Evolutionary conservation across 1,140 invertebrate species (phyloP).

Genomic region (Philotrypesis tridentata): DNA sequence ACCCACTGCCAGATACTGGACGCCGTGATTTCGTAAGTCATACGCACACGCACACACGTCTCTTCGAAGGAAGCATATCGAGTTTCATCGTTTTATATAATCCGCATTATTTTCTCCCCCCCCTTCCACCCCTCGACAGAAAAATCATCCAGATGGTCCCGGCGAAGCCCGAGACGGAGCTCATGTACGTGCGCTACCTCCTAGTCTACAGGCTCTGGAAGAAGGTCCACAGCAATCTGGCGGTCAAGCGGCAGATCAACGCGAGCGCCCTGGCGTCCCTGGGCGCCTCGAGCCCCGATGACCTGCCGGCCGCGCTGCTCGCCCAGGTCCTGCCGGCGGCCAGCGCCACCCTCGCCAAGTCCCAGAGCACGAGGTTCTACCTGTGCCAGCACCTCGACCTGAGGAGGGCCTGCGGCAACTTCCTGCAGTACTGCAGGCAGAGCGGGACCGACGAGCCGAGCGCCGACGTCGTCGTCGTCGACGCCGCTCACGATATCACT

Average conservation of each 20-base stretch:
- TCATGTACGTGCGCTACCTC: constrained; percentile 68
- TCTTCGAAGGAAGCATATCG: background rate
- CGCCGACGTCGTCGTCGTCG: no score
- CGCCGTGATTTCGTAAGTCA: constrained; percentile 68
- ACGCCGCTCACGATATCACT: constrained; percentile 14
- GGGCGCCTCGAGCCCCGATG: constrained; percentile 54
- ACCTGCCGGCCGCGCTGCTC: constrained; percentile 24
- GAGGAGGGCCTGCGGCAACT: constrained; percentile 63
- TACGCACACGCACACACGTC: no score
- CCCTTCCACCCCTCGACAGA: constrained; percentile 60
- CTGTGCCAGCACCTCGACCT: constrained; percentile 67
- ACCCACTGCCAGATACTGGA: constrained; percentile 66
- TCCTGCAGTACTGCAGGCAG: constrained; percentile 62
- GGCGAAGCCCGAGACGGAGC: constrained; percentile 59
- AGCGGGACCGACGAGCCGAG: constrained; percentile 21
- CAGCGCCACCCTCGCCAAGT: background rate
- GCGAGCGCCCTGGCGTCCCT: constrained; percentile 61
- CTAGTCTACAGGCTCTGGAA: constrained; percentile 69
- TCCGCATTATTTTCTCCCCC: no score
- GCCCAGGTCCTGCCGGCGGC: constrained; percentile 48
- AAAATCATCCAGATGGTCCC: constrained; percentile 65
- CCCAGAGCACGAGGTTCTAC: constrained; percentile 59
- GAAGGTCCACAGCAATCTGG: constrained; percentile 62
- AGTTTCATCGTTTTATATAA: constrained; percentile 1
- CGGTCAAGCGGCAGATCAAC: constrained; percentile 63